Conservation (phyloP, 2,113 vertebrate species). For the Mionectes macconnelli region DNA sequence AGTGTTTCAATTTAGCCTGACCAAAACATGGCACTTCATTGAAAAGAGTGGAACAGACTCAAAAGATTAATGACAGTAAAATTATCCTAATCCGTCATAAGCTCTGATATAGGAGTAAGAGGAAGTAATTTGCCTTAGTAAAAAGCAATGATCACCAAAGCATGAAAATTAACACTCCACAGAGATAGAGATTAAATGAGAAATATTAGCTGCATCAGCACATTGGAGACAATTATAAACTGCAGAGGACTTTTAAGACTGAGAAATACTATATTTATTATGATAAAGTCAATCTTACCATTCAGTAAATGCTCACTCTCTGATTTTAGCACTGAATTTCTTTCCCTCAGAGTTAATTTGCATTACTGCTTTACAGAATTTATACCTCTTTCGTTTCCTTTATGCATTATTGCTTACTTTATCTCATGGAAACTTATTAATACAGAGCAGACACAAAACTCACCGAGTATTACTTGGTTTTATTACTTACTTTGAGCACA, state of each 20-base stretch:
- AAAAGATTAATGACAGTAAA: constrained; percentile 56
- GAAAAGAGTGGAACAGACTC: constrained; percentile 5
- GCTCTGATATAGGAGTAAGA: constrained; percentile 22
- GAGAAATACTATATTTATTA: constrained; percentile 1
- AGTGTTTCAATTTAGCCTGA: constrained; percentile 7
- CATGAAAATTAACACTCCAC: constrained; percentile 59
- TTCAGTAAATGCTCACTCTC: constrained; percentile 9
- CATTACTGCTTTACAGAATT: neutral
- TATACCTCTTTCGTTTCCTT: neutral
- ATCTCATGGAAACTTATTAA: constrained; percentile 37
- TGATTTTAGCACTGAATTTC: neutral
- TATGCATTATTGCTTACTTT: neutral
- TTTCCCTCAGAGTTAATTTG: neutral
- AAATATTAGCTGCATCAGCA: constrained; percentile 61
- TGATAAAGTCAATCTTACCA: constrained; percentile 3
- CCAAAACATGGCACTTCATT: neutral
- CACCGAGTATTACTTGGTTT: neutral
- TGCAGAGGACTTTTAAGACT: neutral
- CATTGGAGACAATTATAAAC: constrained; percentile 10
- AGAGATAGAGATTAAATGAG: constrained; percentile 50
- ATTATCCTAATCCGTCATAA: constrained; percentile 50
- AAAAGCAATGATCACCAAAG: constrained; percentile 53
- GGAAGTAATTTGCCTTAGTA: constrained; percentile 38
- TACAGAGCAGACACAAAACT: neutral
- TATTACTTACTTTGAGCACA: neutral